Evolutionary conservation across 2,113 vertebrate species (phyloP).

Genomic region (Eira barbara): DNA sequence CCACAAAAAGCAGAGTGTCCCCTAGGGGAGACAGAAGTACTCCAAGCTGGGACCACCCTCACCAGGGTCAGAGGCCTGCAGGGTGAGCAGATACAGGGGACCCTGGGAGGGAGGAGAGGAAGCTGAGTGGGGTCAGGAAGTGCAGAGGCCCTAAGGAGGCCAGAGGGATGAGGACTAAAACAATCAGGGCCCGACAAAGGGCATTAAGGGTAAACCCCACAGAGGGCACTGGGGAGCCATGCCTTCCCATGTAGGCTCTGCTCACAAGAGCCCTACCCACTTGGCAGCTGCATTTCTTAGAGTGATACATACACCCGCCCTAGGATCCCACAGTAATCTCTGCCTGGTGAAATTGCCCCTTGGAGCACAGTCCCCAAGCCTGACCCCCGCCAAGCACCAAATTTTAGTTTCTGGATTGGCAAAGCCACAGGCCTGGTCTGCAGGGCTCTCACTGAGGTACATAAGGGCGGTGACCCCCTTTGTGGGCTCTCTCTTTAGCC

Average conservation of each 20-base stretch:
- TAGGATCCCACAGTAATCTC: background rate
- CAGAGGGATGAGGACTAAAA: background rate
- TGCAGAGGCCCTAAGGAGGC: background rate
- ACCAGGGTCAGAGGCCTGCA: background rate
- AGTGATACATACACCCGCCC: background rate
- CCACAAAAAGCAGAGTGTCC: background rate
- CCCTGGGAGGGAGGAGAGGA: fast-evolving
- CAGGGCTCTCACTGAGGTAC: background rate
- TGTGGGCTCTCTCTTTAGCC: background rate
- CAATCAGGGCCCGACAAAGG: background rate
- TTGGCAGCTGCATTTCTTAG: background rate
- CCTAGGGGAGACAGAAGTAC: background rate
- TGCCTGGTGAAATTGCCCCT: background rate
- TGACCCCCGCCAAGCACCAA: background rate
- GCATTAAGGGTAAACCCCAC: no score
- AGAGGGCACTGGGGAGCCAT: background rate
- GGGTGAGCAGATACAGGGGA: background rate
- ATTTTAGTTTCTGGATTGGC: background rate
- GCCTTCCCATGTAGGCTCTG: background rate
- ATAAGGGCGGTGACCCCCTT: fast-evolving
- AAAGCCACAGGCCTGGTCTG: background rate
- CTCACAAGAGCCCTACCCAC: no score
- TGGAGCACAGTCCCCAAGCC: background rate
- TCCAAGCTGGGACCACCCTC: background rate
- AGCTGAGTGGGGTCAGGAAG: background rate